phyloP scores from a whole-genome alignment of 2,888 invertebrate species.

The Caenorhabditis zanzibari region DNA sequence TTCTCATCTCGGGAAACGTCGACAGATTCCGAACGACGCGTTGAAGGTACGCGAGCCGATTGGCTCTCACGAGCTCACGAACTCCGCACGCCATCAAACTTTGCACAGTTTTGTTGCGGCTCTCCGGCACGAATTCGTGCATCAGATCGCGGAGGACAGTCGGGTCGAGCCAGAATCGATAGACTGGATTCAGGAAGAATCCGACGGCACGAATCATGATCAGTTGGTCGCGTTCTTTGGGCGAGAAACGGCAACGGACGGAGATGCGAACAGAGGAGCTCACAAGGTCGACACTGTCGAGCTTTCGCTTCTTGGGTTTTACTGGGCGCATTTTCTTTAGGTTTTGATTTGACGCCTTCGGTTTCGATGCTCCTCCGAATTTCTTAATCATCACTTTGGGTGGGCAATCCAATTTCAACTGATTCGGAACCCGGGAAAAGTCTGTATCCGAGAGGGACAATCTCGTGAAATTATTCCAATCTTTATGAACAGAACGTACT shows the following conservation, averaged over 20 bases:
- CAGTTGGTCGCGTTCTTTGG: constrained; percentile 78
- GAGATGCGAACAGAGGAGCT: constrained; percentile 70
- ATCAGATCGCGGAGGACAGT: constrained; percentile 81
- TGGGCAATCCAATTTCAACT: constrained; percentile 43
- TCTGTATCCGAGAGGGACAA: constrained; percentile 75
- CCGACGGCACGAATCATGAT: constrained; percentile 82
- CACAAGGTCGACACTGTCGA: constrained; percentile 76
- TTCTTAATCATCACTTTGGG: constrained; percentile 11
- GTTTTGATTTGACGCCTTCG: neutral
- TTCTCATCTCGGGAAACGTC: constrained; percentile 74
- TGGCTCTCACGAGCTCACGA: constrained; percentile 77
- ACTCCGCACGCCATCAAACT: constrained; percentile 82
- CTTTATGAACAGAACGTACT: constrained; percentile 70
- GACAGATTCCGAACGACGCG: constrained; percentile 78
- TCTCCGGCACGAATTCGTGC: constrained; percentile 82
- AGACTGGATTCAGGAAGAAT: constrained; percentile 82
- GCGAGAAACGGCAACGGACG: constrained; percentile 72
- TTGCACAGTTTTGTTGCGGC: constrained; percentile 73
- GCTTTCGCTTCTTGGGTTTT: constrained; percentile 68
- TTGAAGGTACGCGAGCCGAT: constrained; percentile 79
- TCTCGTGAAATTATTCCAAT: constrained; percentile 76
- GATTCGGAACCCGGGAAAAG: constrained; percentile 61
- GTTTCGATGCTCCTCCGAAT: neutral
- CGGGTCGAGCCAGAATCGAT: constrained; percentile 82
- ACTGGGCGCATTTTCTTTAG: neutral